Evolutionary conservation across 1,140 invertebrate species (phyloP).

Genomic region (Schlechtendalia chinensis): DNA sequence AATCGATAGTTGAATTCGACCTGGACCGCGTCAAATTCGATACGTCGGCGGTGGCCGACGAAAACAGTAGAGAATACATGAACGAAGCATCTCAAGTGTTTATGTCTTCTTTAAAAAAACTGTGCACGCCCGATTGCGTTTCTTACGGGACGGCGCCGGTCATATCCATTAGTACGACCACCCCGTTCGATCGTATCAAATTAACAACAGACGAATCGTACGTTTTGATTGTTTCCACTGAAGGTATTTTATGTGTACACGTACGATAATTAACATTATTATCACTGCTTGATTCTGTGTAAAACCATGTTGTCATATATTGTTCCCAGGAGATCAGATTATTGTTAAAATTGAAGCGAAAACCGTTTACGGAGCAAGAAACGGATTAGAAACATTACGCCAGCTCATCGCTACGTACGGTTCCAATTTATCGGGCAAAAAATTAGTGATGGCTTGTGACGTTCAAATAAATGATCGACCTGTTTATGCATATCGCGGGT

Average conservation of each 20-base stretch:
- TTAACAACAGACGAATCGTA: slow-evolving; percentile 27
- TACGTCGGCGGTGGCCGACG: background rate
- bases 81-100: slow-evolving; percentile 6
- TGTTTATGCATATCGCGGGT: slow-evolving; percentile 62
- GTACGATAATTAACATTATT: too few species aligned
- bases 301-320: background rate
- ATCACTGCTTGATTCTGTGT: too few species aligned
- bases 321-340: slow-evolving; percentile 56
- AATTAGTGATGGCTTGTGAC: slow-evolving; percentile 56
- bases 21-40: background rate
- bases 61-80: slow-evolving; percentile 2
- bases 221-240: background rate
- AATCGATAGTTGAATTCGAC: slow-evolving; percentile 5
- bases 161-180: background rate
- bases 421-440: background rate
- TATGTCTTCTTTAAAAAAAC: background rate
- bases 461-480: slow-evolving; percentile 57
- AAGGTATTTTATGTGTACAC: slow-evolving; percentile 5
- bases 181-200: slow-evolving; percentile 22
- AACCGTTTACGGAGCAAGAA: slow-evolving; percentile 73
- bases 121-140: background rate
- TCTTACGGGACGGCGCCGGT: background rate
- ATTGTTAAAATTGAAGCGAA: slow-evolving; percentile 62
- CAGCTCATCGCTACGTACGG: slow-evolving; percentile 62
- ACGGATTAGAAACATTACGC: slow-evolving; percentile 73